A percentile compares a stretch with the other conserved stretches of the same genome.
These are phyloP conservation scores for Anableps anableps DNA, from an alignment of 2,797 vertebrate species.

Conservation along the genomic window DNA sequence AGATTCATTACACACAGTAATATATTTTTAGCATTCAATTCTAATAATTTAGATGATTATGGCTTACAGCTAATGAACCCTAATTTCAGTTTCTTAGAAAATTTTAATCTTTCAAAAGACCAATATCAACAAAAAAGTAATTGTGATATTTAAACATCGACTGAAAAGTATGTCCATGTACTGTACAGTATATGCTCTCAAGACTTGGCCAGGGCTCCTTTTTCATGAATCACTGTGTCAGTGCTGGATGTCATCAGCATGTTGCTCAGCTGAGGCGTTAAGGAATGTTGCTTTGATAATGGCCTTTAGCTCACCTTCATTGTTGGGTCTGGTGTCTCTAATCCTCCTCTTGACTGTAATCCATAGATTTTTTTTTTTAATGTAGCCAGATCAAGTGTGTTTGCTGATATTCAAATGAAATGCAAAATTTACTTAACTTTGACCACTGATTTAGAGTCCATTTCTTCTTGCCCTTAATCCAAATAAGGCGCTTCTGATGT, in stretches of 20 bases:
- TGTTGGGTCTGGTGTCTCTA: not conserved
- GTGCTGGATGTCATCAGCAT: not conserved
- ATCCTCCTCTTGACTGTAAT: not conserved
- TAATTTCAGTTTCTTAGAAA: not conserved
- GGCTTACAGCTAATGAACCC: not conserved
- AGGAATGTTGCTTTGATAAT: not conserved
- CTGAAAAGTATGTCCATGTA: not conserved
- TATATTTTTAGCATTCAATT: not conserved
- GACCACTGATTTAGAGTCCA: not conserved
- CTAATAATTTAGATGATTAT: not conserved
- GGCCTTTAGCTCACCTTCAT: not conserved
- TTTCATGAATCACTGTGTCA: not conserved
- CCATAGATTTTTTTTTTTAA: not conserved
- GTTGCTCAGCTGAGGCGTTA: not conserved
- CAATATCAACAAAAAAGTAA: not conserved
- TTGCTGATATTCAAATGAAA: not conserved
- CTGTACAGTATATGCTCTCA: not conserved
- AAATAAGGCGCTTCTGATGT: not conserved
- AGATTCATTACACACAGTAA: not conserved
- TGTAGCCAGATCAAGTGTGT: not conserved
- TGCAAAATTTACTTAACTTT: not conserved
- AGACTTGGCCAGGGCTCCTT: not conserved
- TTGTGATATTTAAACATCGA: not conserved
- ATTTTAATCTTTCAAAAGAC: not conserved
- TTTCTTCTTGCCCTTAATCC: not conserved